phyloP scores from a whole-genome alignment of 2,113 vertebrate species.

The Phrynosoma blainvillii region DNA sequence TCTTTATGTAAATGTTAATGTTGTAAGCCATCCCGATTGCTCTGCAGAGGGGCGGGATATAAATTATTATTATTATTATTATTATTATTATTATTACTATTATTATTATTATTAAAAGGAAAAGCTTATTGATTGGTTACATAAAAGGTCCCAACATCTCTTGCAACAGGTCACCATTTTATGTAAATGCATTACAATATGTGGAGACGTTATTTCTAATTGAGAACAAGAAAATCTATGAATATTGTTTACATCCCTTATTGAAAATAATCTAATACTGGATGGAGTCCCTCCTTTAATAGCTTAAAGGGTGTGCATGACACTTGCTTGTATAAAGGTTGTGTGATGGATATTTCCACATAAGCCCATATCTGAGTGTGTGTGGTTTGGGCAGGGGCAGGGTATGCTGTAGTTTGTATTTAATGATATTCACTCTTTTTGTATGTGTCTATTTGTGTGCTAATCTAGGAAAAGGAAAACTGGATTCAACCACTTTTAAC shows the following conservation, averaged over 20 bases:
- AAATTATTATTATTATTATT: too few species aligned
- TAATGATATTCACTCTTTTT: conserved; percentile 23
- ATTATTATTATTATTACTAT: too few species aligned
- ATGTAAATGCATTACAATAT: too few species aligned
- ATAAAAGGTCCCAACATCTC: too few species aligned
- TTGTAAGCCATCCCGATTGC: too few species aligned
- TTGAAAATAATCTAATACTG: not conserved
- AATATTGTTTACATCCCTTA: not conserved
- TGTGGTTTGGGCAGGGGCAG: not conserved
- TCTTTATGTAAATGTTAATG: too few species aligned
- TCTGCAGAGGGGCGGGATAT: too few species aligned
- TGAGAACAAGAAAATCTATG: too few species aligned
- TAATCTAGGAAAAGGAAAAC: conserved; percentile 90
- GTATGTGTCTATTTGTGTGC: conserved; percentile 24
- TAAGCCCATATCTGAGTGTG: not conserved
- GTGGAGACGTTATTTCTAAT: too few species aligned
- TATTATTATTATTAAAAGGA: too few species aligned
- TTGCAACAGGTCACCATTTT: too few species aligned
- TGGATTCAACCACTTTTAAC: conserved; percentile 87
- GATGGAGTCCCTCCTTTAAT: not conserved
- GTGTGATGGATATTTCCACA: not conserved
- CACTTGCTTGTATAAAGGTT: not conserved
- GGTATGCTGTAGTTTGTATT: not conserved
- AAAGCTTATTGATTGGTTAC: too few species aligned
- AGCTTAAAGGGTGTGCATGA: not conserved